These are phyloP conservation scores for Chloroceryle amazona DNA, from an alignment of 2,797 vertebrate genomes.

Conservation along the genomic window DNA sequence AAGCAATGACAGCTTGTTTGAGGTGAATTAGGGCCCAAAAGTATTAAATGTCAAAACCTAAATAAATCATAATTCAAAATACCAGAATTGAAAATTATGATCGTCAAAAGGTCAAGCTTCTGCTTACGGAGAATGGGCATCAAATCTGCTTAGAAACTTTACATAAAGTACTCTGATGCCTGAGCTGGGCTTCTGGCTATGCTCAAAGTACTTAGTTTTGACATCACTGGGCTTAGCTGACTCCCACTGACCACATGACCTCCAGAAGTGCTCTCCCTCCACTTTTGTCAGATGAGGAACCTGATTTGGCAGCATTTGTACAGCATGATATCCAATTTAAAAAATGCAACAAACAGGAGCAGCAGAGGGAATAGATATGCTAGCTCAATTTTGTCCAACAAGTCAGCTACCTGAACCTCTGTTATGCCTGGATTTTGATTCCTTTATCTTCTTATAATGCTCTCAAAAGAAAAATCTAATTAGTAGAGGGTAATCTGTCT, in stretches of 20 bases:
- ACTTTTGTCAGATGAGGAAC: background rate
- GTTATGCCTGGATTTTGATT: background rate
- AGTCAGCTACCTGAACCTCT: background rate
- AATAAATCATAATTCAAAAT: background rate
- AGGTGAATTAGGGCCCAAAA: background rate
- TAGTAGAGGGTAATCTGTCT: background rate
- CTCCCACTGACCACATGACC: background rate
- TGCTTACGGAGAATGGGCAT: background rate
- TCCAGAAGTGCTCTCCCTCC: background rate
- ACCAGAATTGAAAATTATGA: background rate
- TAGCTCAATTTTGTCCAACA: background rate
- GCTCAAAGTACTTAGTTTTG: background rate
- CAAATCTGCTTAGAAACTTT: background rate
- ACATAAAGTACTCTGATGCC: background rate
- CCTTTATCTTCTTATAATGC: background rate
- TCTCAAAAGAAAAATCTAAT: background rate
- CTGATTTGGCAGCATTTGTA: background rate
- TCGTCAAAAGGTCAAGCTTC: background rate
- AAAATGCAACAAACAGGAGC: background rate
- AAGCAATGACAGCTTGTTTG: background rate
- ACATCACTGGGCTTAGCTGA: background rate
- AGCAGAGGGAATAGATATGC: background rate
- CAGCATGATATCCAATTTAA: background rate
- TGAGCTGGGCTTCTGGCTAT: background rate
- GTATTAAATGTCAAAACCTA: background rate